Conservation (phyloP, 2,888 invertebrate species). For the Amphipoea lucens region DNA sequence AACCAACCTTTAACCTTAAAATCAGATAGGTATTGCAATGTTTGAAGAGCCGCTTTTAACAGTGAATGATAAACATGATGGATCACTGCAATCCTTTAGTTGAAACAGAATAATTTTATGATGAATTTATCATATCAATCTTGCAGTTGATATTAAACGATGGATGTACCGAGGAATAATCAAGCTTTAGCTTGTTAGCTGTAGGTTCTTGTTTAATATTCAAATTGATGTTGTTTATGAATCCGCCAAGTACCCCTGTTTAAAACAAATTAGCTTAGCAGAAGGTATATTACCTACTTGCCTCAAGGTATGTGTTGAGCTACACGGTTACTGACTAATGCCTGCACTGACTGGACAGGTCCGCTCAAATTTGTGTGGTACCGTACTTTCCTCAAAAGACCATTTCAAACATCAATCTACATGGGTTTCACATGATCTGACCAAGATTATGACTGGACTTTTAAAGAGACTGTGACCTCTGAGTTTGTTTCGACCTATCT, state of each 20-base stretch:
- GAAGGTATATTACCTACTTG: not conserved
- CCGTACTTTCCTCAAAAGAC: not conserved
- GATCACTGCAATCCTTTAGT: conserved; percentile 45
- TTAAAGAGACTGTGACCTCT: not conserved
- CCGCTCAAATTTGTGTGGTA: not conserved
- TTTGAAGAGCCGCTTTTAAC: conserved; percentile 41
- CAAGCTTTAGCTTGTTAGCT: conserved; percentile 8
- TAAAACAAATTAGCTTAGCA: not conserved
- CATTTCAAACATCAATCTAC: not conserved
- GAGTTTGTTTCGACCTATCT: not conserved
- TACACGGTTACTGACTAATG: not conserved
- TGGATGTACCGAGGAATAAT: conserved; percentile 30
- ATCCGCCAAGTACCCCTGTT: not conserved
- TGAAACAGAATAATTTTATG: conserved; percentile 46
- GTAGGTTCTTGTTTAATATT: conserved; percentile 29
- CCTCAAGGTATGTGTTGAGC: not conserved
- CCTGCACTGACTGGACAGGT: not conserved
- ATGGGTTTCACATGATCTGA: not conserved
- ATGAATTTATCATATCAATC: conserved; percentile 58
- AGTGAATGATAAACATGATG: conserved; percentile 40
- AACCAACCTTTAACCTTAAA: not conserved
- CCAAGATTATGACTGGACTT: not conserved
- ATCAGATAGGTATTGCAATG: not conserved
- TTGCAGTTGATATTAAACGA: conserved; percentile 44
- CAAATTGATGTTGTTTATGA: conserved; percentile 25